Evolutionary conservation across 1,140 invertebrate species (phyloP).

Genomic region (Drosophila varians): DNA sequence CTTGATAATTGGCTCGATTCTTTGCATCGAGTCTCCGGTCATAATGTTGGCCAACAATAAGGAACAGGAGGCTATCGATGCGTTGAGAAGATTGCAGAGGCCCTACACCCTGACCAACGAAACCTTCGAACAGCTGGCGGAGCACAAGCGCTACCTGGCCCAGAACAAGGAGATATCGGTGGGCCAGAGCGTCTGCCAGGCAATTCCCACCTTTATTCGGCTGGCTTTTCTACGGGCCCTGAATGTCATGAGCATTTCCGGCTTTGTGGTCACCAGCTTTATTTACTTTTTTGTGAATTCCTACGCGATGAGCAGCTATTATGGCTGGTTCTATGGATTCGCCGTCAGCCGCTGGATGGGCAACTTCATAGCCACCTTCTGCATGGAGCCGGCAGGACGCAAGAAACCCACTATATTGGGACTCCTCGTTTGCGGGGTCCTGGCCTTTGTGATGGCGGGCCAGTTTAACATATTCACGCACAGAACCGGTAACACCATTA

Average conservation of each 20-base stretch:
- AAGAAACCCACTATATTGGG: slow-evolving; percentile 53
- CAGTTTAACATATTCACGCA: not conserved
- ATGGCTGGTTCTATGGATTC: slow-evolving; percentile 22
- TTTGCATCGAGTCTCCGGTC: slow-evolving; percentile 63
- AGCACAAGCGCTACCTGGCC: slow-evolving; percentile 61
- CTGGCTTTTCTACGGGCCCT: slow-evolving; percentile 32
- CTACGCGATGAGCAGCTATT: rapidly evolving
- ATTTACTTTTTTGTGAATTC: rapidly evolving
- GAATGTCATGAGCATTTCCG: slow-evolving; percentile 49
- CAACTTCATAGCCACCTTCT: slow-evolving; percentile 19
- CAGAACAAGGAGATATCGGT: slow-evolving; percentile 47
- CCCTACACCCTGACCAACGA: slow-evolving; percentile 53
- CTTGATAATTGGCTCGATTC: slow-evolving; percentile 24
- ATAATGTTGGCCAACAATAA: slow-evolving; percentile 49
- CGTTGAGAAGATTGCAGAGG: slow-evolving; percentile 51
- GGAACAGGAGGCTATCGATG: slow-evolving; percentile 49
- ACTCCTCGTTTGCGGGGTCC: slow-evolving; percentile 23
- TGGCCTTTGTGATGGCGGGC: slow-evolving; percentile 38
- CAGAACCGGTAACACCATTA: not conserved
- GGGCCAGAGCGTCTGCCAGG: slow-evolving; percentile 39
- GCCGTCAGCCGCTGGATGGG: slow-evolving; percentile 32
- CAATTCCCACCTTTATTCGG: slow-evolving; percentile 28
- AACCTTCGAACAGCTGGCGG: slow-evolving; percentile 55
- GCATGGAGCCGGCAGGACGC: slow-evolving; percentile 48
- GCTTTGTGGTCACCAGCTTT: not conserved